Evolutionary conservation across 2,797 vertebrate genomes (phyloP), one percentile per base, ranked within the genome.

Genomic region (Enteromius viviparus): DNA sequence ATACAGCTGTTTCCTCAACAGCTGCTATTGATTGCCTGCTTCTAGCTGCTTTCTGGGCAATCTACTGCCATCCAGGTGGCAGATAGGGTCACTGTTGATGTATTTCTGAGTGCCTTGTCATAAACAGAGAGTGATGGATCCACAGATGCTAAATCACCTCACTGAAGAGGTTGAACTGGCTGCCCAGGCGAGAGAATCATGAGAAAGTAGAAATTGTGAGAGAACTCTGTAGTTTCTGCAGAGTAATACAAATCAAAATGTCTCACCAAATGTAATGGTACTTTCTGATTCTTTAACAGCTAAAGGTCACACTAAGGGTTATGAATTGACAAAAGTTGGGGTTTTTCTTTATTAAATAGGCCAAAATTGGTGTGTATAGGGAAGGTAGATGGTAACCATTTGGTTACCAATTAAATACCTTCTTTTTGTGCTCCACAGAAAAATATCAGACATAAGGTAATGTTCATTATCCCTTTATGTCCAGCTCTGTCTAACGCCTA

Each of bases 1-100:
- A 11, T 53, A 34, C 49, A 37, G 49, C 15, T 49, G 3, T 60
- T 60, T 26, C 4, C 9, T 80, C 32, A 26, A 69, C 78, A 69
- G 65, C 78, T 55, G 65, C 14, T 2, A 4, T 55, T 66, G 45
- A 37, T 66, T 71, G 12, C 45, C 45, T 51, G 47, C 6, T 78
- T 1, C 60, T 34, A 4, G 47, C 21, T 55, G 34, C 49, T 55
- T n/a, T 69, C 65, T 80, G 64, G 14, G 7, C n/a, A 66, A 79
- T 37, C 49, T 42, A 26, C n/a, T 29, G 21, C 21, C 77, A 53
- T 40, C 77, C 64, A 79, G 65, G 47, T 55, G 47, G 21, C 47
- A 79, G 29, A 78, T 4, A 37, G 78, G 78, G 78, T 80, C 78
- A 80, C 49, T 55, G 78, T 32, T 80, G 66, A 55, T 69, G 49